These are phyloP conservation scores for Mastigias papua DNA, from an alignment of 30 jellyfish, hydroid and myxozoan genomes.

Conservation along the genomic window DNA sequence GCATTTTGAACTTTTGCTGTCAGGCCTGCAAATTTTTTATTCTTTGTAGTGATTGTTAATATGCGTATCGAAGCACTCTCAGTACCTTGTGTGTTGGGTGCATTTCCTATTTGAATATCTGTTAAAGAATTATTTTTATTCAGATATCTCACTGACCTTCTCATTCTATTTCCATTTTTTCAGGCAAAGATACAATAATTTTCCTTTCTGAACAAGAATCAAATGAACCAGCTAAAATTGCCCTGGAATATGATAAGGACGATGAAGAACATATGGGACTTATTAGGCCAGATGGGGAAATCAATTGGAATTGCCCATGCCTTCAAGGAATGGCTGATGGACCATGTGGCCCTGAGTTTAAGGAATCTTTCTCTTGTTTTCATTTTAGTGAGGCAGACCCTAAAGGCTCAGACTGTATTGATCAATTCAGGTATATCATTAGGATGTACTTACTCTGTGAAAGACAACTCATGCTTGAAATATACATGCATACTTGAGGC, in stretches of 20 bases:
- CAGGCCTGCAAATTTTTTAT: too few species aligned
- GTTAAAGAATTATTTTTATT: too few species aligned
- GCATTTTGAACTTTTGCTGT: too few species aligned
- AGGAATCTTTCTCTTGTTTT: slow-evolving; percentile 94
- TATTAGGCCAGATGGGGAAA: slow-evolving; percentile 94
- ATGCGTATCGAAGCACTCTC: too few species aligned
- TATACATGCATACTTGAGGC: too few species aligned
- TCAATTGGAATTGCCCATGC: slow-evolving; percentile 99
- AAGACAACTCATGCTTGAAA: neutral
- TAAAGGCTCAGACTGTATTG: slow-evolving; percentile 95
- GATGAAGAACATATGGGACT: slow-evolving; percentile 93
- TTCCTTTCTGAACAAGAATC: slow-evolving; percentile 86
- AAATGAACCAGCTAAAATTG: slow-evolving; percentile 52
- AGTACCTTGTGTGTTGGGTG: too few species aligned
- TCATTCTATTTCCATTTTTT: neutral
- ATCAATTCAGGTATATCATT: slow-evolving; percentile 41
- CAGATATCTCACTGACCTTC: neutral
- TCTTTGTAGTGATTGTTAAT: too few species aligned
- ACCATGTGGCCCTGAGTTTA: slow-evolving; percentile 97
- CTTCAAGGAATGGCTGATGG: slow-evolving; percentile 99
- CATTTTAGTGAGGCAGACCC: slow-evolving; percentile 98
- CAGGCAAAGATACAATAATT: slow-evolving; percentile 91
- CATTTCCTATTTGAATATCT: too few species aligned
- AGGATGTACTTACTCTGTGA: neutral
- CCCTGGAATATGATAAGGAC: slow-evolving; percentile 65